Evolutionary conservation across 2,888 invertebrate genomes (phyloP).

Genomic region (Emmelina monodactyla): DNA sequence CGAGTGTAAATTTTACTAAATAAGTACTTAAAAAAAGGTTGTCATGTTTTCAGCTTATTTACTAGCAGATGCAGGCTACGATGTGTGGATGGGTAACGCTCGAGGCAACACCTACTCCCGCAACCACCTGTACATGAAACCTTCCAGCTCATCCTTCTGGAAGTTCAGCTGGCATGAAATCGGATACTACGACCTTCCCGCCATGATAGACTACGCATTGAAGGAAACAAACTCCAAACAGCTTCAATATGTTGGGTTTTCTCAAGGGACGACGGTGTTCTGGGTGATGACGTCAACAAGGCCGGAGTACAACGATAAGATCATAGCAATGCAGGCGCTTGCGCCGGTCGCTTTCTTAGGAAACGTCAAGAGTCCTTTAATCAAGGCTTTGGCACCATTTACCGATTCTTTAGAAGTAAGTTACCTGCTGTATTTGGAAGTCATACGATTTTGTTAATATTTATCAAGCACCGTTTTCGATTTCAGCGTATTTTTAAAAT

Average conservation of each 20-base stretch:
- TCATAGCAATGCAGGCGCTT: constrained; percentile 64
- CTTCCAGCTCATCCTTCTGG: constrained; percentile 45
- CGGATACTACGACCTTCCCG: constrained; percentile 76
- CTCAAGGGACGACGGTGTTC: constrained; percentile 71
- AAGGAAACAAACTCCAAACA: constrained; percentile 58
- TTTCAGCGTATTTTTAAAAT: constrained; percentile 35
- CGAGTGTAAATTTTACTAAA: no score
- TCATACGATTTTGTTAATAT: not conserved
- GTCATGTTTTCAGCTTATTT: constrained; percentile 67
- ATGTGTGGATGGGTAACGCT: constrained; percentile 87
- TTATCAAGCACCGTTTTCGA: not conserved
- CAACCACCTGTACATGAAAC: constrained; percentile 57
- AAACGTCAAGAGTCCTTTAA: constrained; percentile 52
- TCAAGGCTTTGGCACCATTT: constrained; percentile 49
- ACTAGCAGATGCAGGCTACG: constrained; percentile 74
- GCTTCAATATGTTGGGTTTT: constrained; percentile 76
- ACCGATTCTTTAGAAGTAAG: constrained; percentile 58
- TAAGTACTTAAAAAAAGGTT: not conserved
- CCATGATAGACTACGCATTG: constrained; percentile 74
- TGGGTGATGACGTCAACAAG: constrained; percentile 66
- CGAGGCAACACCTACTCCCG: constrained; percentile 81
- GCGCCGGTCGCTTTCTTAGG: constrained; percentile 68
- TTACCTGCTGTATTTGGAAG: constrained; percentile 6
- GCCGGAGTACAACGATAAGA: constrained; percentile 68
- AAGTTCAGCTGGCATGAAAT: constrained; percentile 79